A percentile compares a stretch with the other conserved stretches of the same genome.
Evolutionary conservation across 2,113 vertebrate species (phyloP).

Genomic region (Elephas maximus): DNA sequence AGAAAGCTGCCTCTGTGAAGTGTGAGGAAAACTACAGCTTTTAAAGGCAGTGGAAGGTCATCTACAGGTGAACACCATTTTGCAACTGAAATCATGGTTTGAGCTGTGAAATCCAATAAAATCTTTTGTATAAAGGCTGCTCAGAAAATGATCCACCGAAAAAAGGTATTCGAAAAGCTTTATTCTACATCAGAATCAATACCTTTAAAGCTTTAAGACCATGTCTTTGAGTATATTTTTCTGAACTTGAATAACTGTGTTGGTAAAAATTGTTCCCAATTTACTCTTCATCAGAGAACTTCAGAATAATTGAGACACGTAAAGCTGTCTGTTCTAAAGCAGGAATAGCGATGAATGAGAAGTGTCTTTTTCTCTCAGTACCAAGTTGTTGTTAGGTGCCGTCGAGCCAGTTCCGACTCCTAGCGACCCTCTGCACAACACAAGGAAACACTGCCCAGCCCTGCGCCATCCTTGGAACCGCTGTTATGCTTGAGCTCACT

Average conservation of each 20-base stretch:
- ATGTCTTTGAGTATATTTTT: conserved; percentile 69
- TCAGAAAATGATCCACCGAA: conserved; percentile 41
- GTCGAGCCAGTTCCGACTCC: no score
- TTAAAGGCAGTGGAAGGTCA: conserved; percentile 28
- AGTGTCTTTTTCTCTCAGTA: background rate
- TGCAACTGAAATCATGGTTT: conserved; percentile 22
- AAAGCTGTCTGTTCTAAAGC: conserved; percentile 62
- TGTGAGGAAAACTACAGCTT: conserved; percentile 11
- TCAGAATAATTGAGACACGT: conserved; percentile 82
- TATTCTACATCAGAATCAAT: conserved; percentile 63
- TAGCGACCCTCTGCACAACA: no score
- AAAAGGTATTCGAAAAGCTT: conserved; percentile 43
- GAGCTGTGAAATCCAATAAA: conserved; percentile 53
- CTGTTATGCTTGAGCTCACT: no score
- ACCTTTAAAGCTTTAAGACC: conserved; percentile 73
- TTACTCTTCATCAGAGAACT: conserved; percentile 76
- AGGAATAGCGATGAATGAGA: conserved; percentile 47
- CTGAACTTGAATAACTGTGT: conserved; percentile 73
- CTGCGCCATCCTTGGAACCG: no score
- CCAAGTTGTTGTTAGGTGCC: no score
- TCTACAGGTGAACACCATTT: background rate
- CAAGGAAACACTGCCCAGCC: no score
- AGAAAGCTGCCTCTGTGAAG: background rate
- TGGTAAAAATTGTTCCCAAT: conserved; percentile 68
- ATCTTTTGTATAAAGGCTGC: conserved; percentile 48